phyloP scores from a whole-genome alignment of 2,888 invertebrate genomes.

The Girardia tigrina region DNA sequence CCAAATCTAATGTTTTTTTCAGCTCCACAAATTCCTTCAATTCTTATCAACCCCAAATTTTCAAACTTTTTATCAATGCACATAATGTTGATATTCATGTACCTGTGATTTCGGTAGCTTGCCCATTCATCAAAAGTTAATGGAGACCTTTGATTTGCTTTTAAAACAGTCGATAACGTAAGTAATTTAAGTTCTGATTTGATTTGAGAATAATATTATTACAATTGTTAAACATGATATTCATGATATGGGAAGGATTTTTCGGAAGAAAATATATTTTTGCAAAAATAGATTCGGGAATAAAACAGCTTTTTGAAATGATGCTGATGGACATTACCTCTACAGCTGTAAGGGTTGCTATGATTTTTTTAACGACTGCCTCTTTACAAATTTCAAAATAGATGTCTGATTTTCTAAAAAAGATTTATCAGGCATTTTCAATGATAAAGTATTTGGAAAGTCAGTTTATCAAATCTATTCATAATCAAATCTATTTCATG shows the following conservation, averaged over 20 bases:
- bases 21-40: background rate
- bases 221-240: background rate
- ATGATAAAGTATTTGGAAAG: background rate
- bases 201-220: constrained; percentile 4
- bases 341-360: background rate
- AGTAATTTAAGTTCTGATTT: constrained; percentile 16
- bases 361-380: background rate
- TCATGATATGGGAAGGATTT: constrained; percentile 15
- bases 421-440: background rate
- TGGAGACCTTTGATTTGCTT: background rate
- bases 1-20: no score
- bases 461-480: background rate
- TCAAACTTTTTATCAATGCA: background rate
- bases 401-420: background rate
- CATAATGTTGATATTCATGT: background rate
- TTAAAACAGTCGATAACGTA: background rate
- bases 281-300: background rate
- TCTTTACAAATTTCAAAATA: background rate
- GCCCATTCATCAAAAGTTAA: constrained; percentile 16
- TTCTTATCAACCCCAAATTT: background rate
- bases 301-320: background rate
- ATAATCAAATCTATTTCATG: background rate
- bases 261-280: background rate
- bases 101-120: background rate
- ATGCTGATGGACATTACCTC: background rate